Evolutionary conservation across 2,797 vertebrate species (phyloP).

Genomic region (Propithecus perrieri): DNA sequence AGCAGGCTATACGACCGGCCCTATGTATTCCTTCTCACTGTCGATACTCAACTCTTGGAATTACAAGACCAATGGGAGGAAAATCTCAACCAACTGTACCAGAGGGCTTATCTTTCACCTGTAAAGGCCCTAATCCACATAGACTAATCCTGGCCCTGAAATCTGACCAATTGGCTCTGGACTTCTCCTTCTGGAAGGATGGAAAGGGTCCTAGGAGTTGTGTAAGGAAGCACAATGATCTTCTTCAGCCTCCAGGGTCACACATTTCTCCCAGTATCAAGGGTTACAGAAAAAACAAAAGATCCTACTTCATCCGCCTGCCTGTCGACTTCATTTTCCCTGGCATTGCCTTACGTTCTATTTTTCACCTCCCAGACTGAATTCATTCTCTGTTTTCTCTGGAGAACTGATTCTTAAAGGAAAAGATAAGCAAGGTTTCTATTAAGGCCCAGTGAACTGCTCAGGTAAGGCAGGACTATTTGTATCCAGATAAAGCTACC

Average conservation of each 20-base stretch:
- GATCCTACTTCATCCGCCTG: neutral
- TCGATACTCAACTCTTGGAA: neutral
- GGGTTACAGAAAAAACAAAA: neutral
- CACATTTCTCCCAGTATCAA: neutral
- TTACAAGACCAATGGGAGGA: neutral
- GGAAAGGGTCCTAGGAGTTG: neutral
- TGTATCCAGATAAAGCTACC: neutral
- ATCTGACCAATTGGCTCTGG: neutral
- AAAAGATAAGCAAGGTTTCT: conserved; percentile 33
- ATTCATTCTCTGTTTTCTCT: conserved; percentile 24
- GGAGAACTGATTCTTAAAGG: neutral
- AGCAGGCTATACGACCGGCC: neutral
- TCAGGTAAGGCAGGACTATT: neutral
- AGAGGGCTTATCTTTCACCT: neutral
- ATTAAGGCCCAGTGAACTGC: neutral
- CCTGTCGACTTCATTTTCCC: conserved; percentile 10
- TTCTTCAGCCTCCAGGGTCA: neutral
- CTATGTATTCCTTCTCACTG: conserved; percentile 11
- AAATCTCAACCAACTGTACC: neutral
- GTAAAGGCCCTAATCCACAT: neutral
- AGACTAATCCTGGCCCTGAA: neutral
- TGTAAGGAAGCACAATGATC: neutral
- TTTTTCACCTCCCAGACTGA: neutral
- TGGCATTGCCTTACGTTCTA: conserved; percentile 6
- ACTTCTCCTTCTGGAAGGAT: neutral